Conservation (phyloP, 2,888 invertebrate genomes). For the Lasioglossum oenotherae region DNA sequence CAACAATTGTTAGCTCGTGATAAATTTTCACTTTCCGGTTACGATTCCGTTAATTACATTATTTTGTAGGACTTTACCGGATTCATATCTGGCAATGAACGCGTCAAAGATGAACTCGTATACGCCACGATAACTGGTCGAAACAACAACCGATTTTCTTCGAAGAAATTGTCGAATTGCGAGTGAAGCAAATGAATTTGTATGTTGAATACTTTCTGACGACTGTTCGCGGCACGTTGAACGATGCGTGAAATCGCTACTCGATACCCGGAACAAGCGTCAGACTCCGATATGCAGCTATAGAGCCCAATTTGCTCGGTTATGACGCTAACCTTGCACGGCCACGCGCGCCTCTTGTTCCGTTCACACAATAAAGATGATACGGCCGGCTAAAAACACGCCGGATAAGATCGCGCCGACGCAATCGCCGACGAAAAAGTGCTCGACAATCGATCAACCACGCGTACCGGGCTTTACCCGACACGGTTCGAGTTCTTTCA, state of each 20-base stretch:
- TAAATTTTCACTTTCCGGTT: too few species aligned
- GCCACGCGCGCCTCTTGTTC: neutral
- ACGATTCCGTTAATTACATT: too few species aligned
- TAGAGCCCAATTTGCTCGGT: slow-evolving; percentile 4
- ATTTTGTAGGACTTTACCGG: too few species aligned
- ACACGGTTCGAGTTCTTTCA: slow-evolving; percentile 5
- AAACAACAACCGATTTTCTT: neutral
- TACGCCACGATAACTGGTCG: too few species aligned
- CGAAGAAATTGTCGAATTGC: neutral
- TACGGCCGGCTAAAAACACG: neutral
- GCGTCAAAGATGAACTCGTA: too few species aligned
- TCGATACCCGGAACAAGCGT: neutral
- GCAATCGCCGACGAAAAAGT: slow-evolving; percentile 7
- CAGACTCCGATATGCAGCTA: neutral
- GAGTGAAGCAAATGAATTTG: neutral
- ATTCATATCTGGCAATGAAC: too few species aligned
- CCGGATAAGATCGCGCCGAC: slow-evolving; percentile 8
- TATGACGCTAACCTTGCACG: neutral
- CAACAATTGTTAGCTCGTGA: neutral
- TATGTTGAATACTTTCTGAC: neutral
- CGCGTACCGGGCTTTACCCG: slow-evolving; percentile 12
- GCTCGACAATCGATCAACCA: slow-evolving; percentile 22
- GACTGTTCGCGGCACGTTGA: neutral
- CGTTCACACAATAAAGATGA: slow-evolving; percentile 7
- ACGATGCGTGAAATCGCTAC: neutral